Evolutionary conservation across 2,888 invertebrate species (phyloP).

Genomic region (Polymixis flavicincta): DNA sequence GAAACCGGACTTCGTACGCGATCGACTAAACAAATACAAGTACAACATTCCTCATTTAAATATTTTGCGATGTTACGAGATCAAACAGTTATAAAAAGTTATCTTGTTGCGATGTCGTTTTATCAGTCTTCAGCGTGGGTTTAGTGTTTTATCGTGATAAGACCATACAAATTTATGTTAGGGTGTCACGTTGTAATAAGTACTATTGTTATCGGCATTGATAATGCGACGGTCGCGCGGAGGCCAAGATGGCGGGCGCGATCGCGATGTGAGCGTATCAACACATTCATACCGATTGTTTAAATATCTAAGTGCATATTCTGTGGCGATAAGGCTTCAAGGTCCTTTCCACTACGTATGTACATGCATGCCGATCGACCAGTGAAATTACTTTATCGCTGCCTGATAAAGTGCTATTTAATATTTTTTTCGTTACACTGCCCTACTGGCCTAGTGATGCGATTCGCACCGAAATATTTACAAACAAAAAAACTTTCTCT

Average conservation of each 20-base stretch:
- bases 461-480: conserved; percentile 55
- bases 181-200: conserved; percentile 86
- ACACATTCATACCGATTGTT: conserved; percentile 78
- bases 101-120: conserved; percentile 84
- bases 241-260: conserved; percentile 80
- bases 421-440: conserved; percentile 68
- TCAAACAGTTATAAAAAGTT: conserved; percentile 76
- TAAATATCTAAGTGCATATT: conserved; percentile 81
- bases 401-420: conserved; percentile 68
- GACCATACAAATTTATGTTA: conserved; percentile 89
- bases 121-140: conserved; percentile 79
- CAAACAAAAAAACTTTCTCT: conserved; percentile 48
- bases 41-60: conserved; percentile 59
- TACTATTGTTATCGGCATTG: conserved; percentile 87
- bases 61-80: conserved; percentile 69
- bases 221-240: conserved; percentile 84
- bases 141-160: conserved; percentile 85
- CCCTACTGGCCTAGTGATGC: conserved; percentile 66
- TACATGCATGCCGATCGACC: conserved; percentile 68
- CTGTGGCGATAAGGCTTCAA: conserved; percentile 82
- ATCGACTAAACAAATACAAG: conserved; percentile 46
- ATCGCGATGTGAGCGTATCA: conserved; percentile 72
- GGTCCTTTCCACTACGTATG: conserved; percentile 78
- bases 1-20: conserved; percentile 34
- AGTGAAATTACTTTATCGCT: conserved; percentile 73